Conservation (phyloP, 2,888 invertebrate species). For the Idaea biselata region DNA sequence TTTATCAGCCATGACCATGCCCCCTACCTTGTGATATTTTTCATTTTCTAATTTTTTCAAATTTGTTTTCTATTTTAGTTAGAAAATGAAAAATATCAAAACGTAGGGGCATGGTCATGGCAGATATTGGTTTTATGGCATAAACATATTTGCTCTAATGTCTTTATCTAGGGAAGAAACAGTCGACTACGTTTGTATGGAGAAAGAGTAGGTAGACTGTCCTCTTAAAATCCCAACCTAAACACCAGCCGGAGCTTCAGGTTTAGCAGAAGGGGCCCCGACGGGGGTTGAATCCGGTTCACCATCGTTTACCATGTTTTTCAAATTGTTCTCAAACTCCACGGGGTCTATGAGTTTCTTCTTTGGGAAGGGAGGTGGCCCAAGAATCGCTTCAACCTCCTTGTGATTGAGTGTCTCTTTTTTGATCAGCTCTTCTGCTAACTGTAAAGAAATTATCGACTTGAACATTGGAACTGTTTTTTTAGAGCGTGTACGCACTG, state of each 20-base stretch:
- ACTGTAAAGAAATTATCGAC: conserved; percentile 72
- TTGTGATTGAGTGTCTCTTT: conserved; percentile 96
- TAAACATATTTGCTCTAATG: too few relatives aligned
- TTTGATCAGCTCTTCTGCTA: conserved; percentile 91
- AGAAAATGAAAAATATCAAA: too few relatives aligned
- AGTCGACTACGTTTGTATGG: too few relatives aligned
- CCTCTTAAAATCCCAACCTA: neutral
- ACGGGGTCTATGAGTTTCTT: conserved; percentile 88
- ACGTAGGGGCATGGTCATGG: too few relatives aligned
- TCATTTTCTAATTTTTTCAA: too few relatives aligned
- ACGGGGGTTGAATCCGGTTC: conserved; percentile 26
- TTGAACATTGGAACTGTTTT: neutral
- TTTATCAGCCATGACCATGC: too few relatives aligned
- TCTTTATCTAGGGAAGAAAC: too few relatives aligned
- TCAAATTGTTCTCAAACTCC: conserved; percentile 86
- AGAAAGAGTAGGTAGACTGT: too few relatives aligned
- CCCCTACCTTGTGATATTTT: too few relatives aligned
- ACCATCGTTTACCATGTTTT: conserved; percentile 57
- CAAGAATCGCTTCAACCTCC: conserved; percentile 92
- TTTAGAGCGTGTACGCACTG: too few relatives aligned
- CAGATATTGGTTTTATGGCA: too few relatives aligned
- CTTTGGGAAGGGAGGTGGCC: conserved; percentile 90
- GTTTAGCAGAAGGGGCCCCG: conserved; percentile 58
- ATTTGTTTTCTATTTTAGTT: too few relatives aligned
- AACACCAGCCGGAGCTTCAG: conserved; percentile 17